Evolutionary conservation across 2,888 invertebrate genomes (phyloP), one percentile per base, ranked within the genome.

Genomic region (Microctonus brassicae): DNA sequence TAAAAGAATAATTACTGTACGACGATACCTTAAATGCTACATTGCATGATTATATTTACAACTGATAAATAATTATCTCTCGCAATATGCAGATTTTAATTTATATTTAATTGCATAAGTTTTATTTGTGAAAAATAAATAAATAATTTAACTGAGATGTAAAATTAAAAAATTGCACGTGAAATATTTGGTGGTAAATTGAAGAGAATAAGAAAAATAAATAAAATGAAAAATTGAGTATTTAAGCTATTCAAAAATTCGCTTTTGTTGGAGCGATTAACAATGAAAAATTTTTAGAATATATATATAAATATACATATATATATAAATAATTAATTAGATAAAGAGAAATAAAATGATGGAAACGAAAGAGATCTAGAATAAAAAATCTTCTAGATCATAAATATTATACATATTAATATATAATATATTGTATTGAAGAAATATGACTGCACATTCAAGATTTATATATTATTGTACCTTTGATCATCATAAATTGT

Each of bases 381-480:
- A 42, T 55, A 10, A 34, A 26, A 75, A 76, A 73, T 83, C 76
- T 79, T 73, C 77, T 79, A 77, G 78, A 69, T 74, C 80, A 79
- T 81, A 83, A 79, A 81, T 83, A 85, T 83, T 84, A 83, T 83
- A 85, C 62, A 39, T 57, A 63, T 83, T 82, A 83, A 86, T 83
- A 84, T 85, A 85, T 76, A 78, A 80, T 76, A 81, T 81, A 80
- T 82, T 84, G 83, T 83, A 85, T 84, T 83, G 82, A 81, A 79
- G 78, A 80, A 79, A 78, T 78, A 80, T 81, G 81, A 83, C 82
- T 84, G 83, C 81, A 82, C 83, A 84, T 84, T 79, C 78, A 82
- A 86, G 82, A 84, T 86, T 86, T 86, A 86, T 86, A 85, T 85
- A 85, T 84, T 84, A 86, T 84, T 83, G 82, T 84, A 81, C 83